A percentile compares a stretch with the other conserved stretches of the same genome.
Evolutionary conservation across 2,113 vertebrate species (phyloP).

Genomic region (Peucedramus taeniatus): DNA sequence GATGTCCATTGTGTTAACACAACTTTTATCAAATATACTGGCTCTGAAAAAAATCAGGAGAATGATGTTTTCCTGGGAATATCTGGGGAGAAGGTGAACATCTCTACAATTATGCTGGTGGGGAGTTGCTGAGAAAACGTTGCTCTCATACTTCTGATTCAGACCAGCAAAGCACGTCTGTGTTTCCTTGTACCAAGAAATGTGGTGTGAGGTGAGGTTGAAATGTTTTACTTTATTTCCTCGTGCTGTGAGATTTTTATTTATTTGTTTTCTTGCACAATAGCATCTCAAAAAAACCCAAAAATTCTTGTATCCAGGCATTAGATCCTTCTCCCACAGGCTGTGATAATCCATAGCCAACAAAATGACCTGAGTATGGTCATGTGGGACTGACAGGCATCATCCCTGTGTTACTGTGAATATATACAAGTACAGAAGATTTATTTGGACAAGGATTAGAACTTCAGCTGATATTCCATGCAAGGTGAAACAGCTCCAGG

Average conservation of each 20-base stretch:
- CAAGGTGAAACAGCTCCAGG: background rate
- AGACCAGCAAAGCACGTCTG: background rate
- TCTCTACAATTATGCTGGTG: background rate
- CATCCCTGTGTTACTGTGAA: background rate
- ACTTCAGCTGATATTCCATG: background rate
- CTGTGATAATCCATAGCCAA: background rate
- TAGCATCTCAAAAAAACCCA: background rate
- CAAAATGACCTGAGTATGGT: background rate
- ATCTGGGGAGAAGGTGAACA: background rate
- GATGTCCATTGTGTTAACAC: background rate
- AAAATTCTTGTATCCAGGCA: background rate
- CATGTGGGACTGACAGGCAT: background rate
- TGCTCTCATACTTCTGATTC: background rate
- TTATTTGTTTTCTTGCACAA: background rate
- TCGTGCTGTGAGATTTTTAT: background rate
- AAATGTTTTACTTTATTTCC: background rate
- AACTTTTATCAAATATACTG: background rate
- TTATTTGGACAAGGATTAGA: background rate
- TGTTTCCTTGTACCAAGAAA: background rate
- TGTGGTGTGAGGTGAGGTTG: background rate
- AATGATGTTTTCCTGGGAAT: background rate
- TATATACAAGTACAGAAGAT: background rate
- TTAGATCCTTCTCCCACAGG: background rate
- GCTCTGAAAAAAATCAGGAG: background rate
- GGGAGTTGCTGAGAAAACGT: background rate